Base-by-base conservation (phyloP, 2,888 invertebrate species). In the Copidosoma aretas region DNA sequence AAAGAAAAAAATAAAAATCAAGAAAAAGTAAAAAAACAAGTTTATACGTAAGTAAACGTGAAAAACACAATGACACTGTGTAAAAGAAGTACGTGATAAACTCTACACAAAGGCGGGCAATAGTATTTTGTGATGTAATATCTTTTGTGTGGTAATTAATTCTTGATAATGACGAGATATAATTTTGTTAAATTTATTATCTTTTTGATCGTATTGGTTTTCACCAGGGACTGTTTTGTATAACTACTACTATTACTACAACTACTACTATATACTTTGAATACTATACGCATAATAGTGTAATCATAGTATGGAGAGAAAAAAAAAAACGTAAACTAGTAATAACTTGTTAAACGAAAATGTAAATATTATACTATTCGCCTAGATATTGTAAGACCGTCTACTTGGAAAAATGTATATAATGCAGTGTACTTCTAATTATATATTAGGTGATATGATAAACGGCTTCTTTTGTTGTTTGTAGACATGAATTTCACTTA, bases 381-480 rank as follows among this genome's bases (percentile, higher is more conserved):
- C 81, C 79, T 82, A 82, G 80, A 76, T 76, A 80, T 83, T 82
- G 79, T 74, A 74, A 76, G 71, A 74, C 71, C 77, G 81, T 83
- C 82, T 82, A 83, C 81, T 83, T 82, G 80, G 79, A 82, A 79
- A 76, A 79, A 80, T 83, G 81, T 83, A 83, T 83, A 83, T 82
- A 82, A 82, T 77, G 81, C 82, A 83, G 81, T 83, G 83, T 83
- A 83, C 82, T 83, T 83, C 83, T 81, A 80, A 82, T 81, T 82
- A 80, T 77, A 79, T 76, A 78, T 75, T 83, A 83, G 82, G 80
- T 80, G 78, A 80, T 79, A 82, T 78, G 81, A 82, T 82, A 83
- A 83, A 80, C 80, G 80, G 83, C 82, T 83, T 83, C 78, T 83
- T 83, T 82, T 81, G 82, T 83, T 83, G 82, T 83, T 83, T 82